Percentiles rank a stretch among this genome's conserved stretches.
phyloP scores from a whole-genome alignment of 1,140 invertebrate species.

The Ips typographus region DNA sequence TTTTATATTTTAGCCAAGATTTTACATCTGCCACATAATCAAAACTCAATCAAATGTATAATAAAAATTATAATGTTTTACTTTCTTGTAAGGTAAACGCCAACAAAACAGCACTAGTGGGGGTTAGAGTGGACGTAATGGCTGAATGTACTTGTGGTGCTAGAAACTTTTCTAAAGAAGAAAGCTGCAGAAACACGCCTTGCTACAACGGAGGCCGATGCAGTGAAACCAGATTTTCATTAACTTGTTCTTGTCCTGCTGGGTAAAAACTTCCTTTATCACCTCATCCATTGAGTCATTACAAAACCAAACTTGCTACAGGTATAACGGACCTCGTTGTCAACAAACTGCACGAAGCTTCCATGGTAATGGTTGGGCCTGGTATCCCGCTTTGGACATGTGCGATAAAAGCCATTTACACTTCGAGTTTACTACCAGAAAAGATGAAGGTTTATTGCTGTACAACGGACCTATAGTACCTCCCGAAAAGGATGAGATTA shows the following conservation, averaged over 20 bases:
- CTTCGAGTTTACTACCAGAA: constrained; percentile 91
- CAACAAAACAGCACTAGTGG: constrained; percentile 92
- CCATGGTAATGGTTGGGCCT: constrained; percentile 89
- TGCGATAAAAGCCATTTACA: constrained; percentile 93
- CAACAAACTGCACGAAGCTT: constrained; percentile 95
- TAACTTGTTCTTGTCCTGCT: constrained; percentile 85
- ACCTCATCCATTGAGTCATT: not conserved
- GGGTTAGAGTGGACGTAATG: constrained; percentile 84
- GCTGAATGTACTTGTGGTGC: constrained; percentile 91
- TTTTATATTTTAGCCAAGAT: too few relatives aligned
- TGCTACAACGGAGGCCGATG: constrained; percentile 96
- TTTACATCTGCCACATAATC: not conserved
- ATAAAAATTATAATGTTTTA: constrained; percentile 2
- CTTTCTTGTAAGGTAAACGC: constrained; percentile 63
- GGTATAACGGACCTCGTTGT: constrained; percentile 90
- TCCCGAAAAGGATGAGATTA: constrained; percentile 83
- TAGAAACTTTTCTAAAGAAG: constrained; percentile 83
- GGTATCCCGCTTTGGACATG: constrained; percentile 94
- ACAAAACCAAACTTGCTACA: not conserved
- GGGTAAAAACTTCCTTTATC: constrained; percentile 53
- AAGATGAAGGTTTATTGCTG: constrained; percentile 87
- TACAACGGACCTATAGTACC: constrained; percentile 96
- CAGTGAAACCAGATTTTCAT: constrained; percentile 81
- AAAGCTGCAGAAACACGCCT: constrained; percentile 85
- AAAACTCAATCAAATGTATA: not conserved